Evolutionary conservation across 2,888 invertebrate species (phyloP).

Genomic region (Camptogramma bilineatum): DNA sequence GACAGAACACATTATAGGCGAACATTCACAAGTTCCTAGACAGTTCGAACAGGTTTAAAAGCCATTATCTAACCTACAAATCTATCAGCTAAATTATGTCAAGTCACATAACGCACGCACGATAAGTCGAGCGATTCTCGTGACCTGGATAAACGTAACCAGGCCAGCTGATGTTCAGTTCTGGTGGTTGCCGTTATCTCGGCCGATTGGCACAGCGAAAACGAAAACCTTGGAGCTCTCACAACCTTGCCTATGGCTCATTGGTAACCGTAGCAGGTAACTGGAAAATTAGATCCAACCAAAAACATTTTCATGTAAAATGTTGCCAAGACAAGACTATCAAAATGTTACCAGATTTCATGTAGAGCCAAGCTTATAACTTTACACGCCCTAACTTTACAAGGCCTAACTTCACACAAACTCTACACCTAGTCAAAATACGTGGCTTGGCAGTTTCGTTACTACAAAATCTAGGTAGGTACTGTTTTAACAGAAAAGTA

Average conservation of each 20-base stretch:
- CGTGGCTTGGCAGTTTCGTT: too few species aligned
- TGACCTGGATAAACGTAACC: slow-evolving; percentile 66
- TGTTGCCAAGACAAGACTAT: too few species aligned
- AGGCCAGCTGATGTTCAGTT: slow-evolving; percentile 48
- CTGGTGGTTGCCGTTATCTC: slow-evolving; percentile 55
- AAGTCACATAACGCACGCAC: slow-evolving; percentile 58
- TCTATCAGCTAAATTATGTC: slow-evolving; percentile 59
- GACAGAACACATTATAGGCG: not conserved
- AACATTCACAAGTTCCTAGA: slow-evolving; percentile 2
- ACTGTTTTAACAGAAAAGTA: too few species aligned
- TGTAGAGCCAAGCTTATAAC: too few species aligned
- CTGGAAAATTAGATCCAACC: not conserved
- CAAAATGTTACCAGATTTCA: too few species aligned
- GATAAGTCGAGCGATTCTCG: slow-evolving; percentile 52
- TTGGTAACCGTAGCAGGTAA: not conserved
- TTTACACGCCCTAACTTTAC: too few species aligned
- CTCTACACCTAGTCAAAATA: too few species aligned
- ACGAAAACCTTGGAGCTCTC: slow-evolving; percentile 33
- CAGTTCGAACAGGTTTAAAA: slow-evolving; percentile 35
- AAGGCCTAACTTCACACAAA: too few species aligned
- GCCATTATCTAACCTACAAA: slow-evolving; percentile 47
- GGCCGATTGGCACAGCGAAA: slow-evolving; percentile 50
- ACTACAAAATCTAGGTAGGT: too few species aligned
- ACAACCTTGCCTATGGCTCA: slow-evolving; percentile 1
- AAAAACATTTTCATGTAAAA: too few species aligned